Conservation (phyloP, 2,113 vertebrate genomes). For the Phylloscopus whistleri region DNA sequence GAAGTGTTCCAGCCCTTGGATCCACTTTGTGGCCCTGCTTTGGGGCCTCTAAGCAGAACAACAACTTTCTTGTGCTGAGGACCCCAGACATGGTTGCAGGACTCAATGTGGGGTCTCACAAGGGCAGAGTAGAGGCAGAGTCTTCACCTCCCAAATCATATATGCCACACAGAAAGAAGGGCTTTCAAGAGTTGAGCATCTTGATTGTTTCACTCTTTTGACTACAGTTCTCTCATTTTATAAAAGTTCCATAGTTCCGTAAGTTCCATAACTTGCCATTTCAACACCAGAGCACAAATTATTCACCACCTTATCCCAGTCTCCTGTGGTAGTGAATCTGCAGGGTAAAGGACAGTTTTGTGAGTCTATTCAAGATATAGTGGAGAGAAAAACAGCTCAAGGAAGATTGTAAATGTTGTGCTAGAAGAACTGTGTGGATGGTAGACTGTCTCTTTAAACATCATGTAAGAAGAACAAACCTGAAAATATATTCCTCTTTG, state of each 20-base stretch:
- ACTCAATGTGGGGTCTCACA: not conserved
- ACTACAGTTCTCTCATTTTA: not conserved
- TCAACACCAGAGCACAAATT: not conserved
- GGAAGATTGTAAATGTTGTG: not conserved
- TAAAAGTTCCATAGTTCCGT: not conserved
- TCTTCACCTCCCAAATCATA: not conserved
- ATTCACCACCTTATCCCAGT: not conserved
- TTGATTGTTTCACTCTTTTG: not conserved
- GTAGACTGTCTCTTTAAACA: not conserved
- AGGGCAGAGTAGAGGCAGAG: not conserved
- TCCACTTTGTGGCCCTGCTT: not conserved
- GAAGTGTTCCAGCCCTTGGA: not conserved
- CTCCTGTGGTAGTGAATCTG: not conserved
- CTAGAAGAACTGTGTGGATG: not conserved
- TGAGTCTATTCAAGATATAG: not conserved
- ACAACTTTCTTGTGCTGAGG: not conserved
- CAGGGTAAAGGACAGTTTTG: not conserved
- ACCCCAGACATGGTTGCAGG: not conserved
- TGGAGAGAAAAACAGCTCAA: not conserved
- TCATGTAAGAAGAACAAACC: accelerated
- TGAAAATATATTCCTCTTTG: not conserved
- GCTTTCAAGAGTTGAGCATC: not conserved
- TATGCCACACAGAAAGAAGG: not conserved
- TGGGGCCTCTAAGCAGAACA: not conserved
- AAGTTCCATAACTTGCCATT: not conserved